phyloP scores from a whole-genome alignment of 2,888 invertebrate genomes.

The Agrotis ipsilon region DNA sequence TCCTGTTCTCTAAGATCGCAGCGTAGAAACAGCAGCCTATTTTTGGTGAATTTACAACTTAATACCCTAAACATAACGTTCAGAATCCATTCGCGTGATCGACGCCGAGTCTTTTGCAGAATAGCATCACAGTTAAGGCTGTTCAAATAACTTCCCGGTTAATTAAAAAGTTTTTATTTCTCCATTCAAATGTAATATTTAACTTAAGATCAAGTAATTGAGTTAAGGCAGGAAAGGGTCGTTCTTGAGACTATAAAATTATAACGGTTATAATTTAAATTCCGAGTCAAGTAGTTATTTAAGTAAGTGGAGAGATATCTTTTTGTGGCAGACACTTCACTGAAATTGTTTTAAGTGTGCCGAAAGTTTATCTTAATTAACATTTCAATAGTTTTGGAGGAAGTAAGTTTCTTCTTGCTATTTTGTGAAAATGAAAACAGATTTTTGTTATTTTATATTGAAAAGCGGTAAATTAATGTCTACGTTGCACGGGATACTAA shows the following conservation, averaged over 20 bases:
- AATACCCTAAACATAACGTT: too few relatives aligned
- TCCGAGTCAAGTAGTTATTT: constrained; percentile 32
- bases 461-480: too few relatives aligned
- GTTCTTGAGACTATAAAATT: constrained; percentile 50
- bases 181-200: constrained; percentile 47
- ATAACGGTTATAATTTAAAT: constrained; percentile 44
- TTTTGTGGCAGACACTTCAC: constrained; percentile 20
- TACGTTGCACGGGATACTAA: too few relatives aligned
- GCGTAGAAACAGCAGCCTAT: too few relatives aligned
- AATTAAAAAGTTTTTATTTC: constrained; percentile 58
- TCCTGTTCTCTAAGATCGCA: too few relatives aligned
- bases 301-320: not conserved
- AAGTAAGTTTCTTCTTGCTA: not conserved
- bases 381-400: not conserved
- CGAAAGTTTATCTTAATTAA: constrained; percentile 13
- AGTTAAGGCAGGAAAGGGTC: constrained; percentile 30
- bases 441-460: too few relatives aligned
- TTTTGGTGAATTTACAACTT: too few relatives aligned
- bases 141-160: constrained; percentile 33
- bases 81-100: too few relatives aligned
- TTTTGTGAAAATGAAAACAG: not conserved
- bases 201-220: constrained; percentile 42
- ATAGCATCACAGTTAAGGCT: not conserved
- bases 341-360: constrained; percentile 11
- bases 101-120: too few relatives aligned